Percentiles rank a stretch among this genome's conserved stretches.
Evolutionary conservation across 2,113 vertebrate species (phyloP).

Genomic region (Erpornis zantholeuca): DNA sequence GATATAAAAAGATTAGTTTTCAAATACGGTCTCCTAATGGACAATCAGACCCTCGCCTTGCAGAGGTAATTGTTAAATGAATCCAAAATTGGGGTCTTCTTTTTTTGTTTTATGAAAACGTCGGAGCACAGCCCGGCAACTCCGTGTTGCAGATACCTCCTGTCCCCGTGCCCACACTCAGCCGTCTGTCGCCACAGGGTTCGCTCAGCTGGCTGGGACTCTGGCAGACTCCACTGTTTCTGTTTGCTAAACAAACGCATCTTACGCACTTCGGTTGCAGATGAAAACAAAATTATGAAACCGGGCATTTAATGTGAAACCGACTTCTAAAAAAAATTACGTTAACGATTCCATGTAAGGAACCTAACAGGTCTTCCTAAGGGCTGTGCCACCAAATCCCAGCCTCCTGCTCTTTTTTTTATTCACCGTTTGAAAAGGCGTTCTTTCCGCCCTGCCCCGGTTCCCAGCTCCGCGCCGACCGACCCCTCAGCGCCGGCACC

Average conservation of each 20-base stretch:
- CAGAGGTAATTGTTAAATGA: rapidly evolving
- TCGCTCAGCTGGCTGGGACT: rapidly evolving
- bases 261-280: not conserved
- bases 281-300: not conserved
- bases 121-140: too few species aligned
- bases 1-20: not conserved
- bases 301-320: not conserved
- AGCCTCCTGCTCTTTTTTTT: not conserved
- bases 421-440: rapidly evolving
- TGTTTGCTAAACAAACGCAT: not conserved
- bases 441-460: rapidly evolving
- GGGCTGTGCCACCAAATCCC: not conserved
- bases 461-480: rapidly evolving
- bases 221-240: not conserved
- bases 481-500: not conserved
- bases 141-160: rapidly evolving
- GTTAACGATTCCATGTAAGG: not conserved
- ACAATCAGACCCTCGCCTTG: not conserved
- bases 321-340: rapidly evolving
- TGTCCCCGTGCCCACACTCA: not conserved
- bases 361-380: not conserved
- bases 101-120: rapidly evolving
- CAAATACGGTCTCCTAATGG: not conserved
- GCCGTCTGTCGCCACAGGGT: not conserved
- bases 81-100: rapidly evolving